Evolutionary conservation across 2,888 invertebrate species (phyloP).

Genomic region (Calephelis perditalis): DNA sequence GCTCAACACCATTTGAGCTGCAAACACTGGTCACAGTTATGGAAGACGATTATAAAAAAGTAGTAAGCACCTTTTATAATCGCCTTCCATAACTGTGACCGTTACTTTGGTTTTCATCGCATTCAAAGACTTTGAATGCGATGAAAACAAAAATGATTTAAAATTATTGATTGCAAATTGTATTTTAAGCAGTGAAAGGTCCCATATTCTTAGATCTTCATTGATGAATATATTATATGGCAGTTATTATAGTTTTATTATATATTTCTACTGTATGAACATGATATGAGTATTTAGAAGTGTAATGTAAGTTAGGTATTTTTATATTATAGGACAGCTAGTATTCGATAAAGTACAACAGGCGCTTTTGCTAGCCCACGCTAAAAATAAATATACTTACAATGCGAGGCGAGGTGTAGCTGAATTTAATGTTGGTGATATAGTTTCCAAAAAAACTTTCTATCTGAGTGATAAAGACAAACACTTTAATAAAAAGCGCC

Average conservation of each 20-base stretch:
- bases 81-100: no score
- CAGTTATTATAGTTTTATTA: conserved; percentile 29
- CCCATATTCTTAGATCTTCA: conserved; percentile 32
- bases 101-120: no score
- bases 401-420: conserved; percentile 23
- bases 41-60: no score
- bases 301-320: conserved; percentile 26
- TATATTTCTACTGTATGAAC: conserved; percentile 16
- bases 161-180: conserved; percentile 32
- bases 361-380: conserved; percentile 21
- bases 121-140: no score
- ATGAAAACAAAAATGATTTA: no score
- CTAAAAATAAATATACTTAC: conserved; percentile 23
- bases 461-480: conserved; percentile 20
- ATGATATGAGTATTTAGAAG: conserved; percentile 24
- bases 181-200: conserved; percentile 24
- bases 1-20: no score
- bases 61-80: no score
- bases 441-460: conserved; percentile 23
- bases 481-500: conserved; percentile 19
- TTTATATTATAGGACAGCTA: conserved; percentile 16
- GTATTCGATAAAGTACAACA: conserved; percentile 24
- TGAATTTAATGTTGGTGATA: conserved; percentile 29
- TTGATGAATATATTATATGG: conserved; percentile 24
- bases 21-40: no score